These are phyloP conservation scores for Myoxocephalus aenaeus DNA, from an alignment of 2,797 vertebrate species.

Conservation along the genomic window DNA sequence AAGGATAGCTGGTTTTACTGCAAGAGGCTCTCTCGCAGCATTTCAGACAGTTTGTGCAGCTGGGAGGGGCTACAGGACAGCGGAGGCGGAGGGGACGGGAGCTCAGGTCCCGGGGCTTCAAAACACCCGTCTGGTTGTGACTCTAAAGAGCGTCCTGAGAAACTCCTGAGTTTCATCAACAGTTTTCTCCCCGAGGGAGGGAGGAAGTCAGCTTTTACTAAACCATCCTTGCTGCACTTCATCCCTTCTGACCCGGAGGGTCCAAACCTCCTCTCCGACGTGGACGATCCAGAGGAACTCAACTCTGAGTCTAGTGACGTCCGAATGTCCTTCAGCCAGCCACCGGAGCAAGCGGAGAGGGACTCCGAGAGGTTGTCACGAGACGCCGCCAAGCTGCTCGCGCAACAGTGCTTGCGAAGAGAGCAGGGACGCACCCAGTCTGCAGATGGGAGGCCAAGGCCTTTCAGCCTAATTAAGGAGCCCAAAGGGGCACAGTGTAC, in stretches of 20 bases:
- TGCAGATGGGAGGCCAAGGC: slow-evolving; percentile 82
- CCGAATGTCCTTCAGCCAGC: slow-evolving; percentile 74
- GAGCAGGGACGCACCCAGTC: slow-evolving; percentile 78
- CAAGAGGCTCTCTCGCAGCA: slow-evolving; percentile 87
- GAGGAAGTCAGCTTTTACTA: slow-evolving; percentile 73
- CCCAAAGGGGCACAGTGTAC: slow-evolving; percentile 82
- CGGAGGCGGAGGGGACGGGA: slow-evolving; percentile 57
- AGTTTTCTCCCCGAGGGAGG: slow-evolving; percentile 82
- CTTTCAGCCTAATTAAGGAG: slow-evolving; percentile 86
- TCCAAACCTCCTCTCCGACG: slow-evolving; percentile 84
- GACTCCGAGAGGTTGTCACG: slow-evolving; percentile 74
- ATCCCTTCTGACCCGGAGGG: slow-evolving; percentile 57
- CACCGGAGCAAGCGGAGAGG: slow-evolving; percentile 75
- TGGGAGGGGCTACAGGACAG: slow-evolving; percentile 82
- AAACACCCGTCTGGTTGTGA: slow-evolving; percentile 74
- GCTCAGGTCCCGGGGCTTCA: slow-evolving; percentile 51
- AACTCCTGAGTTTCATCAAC: slow-evolving; percentile 86
- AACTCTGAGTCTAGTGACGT: slow-evolving; percentile 83
- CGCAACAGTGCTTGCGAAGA: slow-evolving; percentile 71
- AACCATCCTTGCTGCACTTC: slow-evolving; percentile 71
- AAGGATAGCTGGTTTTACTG: slow-evolving; percentile 82
- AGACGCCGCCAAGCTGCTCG: slow-evolving; percentile 72
- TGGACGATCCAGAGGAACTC: slow-evolving; percentile 85
- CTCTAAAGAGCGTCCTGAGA: slow-evolving; percentile 88
- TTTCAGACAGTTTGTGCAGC: slow-evolving; percentile 91